Evolutionary conservation across 2,888 invertebrate species (phyloP).

Genomic region (Conistra vaccinii): DNA sequence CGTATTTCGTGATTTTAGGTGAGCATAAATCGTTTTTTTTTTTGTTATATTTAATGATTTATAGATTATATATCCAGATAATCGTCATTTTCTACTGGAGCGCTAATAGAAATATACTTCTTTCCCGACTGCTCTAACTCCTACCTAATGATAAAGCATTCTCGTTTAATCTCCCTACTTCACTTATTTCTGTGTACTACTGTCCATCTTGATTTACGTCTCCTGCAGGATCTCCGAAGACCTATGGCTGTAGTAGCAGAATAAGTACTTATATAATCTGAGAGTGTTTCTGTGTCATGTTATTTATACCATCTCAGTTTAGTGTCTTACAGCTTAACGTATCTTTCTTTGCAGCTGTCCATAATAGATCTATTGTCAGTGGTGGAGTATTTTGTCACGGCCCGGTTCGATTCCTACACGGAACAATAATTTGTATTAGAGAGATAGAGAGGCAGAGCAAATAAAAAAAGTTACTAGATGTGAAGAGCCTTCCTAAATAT

Average conservation of each 20-base stretch:
- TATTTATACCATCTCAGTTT: neutral
- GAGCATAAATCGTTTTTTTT: neutral
- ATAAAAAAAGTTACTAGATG: neutral
- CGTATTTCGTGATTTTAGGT: conserved; percentile 18
- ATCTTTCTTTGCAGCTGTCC: neutral
- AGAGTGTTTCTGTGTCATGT: neutral
- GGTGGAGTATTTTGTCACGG: neutral
- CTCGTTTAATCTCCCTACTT: too few relatives aligned
- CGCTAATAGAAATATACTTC: neutral
- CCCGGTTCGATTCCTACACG: neutral
- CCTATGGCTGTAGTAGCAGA: neutral
- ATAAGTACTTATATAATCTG: neutral
- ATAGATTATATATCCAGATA: neutral
- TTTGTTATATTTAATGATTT: neutral
- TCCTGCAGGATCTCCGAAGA: neutral
- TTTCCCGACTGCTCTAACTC: neutral
- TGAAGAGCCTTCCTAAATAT: neutral
- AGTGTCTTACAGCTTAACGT: neutral
- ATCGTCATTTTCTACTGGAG: neutral
- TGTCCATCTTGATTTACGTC: neutral
- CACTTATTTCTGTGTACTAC: neutral
- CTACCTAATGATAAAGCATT: neutral
- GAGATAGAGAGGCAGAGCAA: neutral
- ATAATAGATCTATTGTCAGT: neutral
- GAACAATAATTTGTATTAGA: neutral